These are phyloP conservation scores for Salvelinus namaycush DNA, from an alignment of 2,113 vertebrate genomes.

Conservation along the genomic window DNA sequence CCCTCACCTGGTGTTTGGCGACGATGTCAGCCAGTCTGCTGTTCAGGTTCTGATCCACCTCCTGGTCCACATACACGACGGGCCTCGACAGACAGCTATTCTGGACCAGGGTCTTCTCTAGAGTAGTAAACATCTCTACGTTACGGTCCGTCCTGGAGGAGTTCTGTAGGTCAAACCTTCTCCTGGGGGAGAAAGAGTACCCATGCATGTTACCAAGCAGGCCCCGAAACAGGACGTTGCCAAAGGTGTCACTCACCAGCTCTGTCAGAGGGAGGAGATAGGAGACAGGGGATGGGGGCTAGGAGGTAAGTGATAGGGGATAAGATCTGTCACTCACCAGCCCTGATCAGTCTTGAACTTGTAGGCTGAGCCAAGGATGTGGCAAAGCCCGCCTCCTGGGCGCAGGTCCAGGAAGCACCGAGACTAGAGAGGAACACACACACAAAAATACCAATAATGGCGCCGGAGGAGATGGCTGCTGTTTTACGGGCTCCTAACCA, in stretches of 20 bases:
- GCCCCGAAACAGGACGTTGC: too few species aligned
- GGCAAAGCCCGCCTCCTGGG: slow-evolving; percentile 89
- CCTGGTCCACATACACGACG: slow-evolving; percentile 87
- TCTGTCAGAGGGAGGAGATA: not conserved
- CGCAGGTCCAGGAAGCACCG: slow-evolving; percentile 95
- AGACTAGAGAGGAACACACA: slow-evolving; percentile 67
- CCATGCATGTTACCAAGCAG: too few species aligned
- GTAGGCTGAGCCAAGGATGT: slow-evolving; percentile 94
- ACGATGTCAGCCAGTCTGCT: slow-evolving; percentile 88
- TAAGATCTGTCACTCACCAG: slow-evolving; percentile 79
- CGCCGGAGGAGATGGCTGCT: too few species aligned
- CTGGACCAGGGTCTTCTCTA: slow-evolving; percentile 92
- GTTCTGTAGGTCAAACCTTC: slow-evolving; percentile 95
- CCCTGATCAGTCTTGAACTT: slow-evolving; percentile 97
- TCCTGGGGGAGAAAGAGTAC: slow-evolving; percentile 67
- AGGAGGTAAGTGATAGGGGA: not conserved
- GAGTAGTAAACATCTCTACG: slow-evolving; percentile 93
- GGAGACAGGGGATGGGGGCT: too few species aligned
- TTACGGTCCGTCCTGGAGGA: slow-evolving; percentile 92
- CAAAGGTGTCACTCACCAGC: too few species aligned
- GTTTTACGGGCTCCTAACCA: too few species aligned
- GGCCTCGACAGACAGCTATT: slow-evolving; percentile 90
- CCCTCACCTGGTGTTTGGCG: slow-evolving; percentile 87
- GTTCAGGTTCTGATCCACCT: slow-evolving; percentile 86
- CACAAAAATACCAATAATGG: not conserved